Conservation (phyloP, 2,113 vertebrate species). For the Pleuronectes platessa region DNA sequence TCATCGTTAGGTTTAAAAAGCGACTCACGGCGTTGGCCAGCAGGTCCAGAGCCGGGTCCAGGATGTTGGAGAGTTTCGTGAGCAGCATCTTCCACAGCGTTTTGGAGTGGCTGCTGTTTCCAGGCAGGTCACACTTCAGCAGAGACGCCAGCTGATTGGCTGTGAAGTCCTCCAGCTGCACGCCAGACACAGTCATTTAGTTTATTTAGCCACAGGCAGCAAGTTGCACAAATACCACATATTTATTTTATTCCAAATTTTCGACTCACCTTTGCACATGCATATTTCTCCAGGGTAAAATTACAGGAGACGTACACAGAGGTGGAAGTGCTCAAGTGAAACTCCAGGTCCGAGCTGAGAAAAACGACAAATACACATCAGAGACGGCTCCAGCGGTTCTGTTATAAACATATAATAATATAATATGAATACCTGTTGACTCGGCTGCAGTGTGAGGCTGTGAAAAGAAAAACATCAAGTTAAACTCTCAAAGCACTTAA, state of each 20-base stretch:
- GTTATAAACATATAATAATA: not conserved
- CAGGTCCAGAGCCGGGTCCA: constrained; percentile 73
- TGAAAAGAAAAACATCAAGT: not conserved
- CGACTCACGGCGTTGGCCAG: constrained; percentile 55
- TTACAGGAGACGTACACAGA: constrained; percentile 48
- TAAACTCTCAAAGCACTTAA: not conserved
- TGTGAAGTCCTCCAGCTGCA: constrained; percentile 68
- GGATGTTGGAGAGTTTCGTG: constrained; percentile 48
- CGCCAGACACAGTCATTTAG: not conserved
- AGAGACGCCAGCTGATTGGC: constrained; percentile 68
- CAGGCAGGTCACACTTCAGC: constrained; percentile 69
- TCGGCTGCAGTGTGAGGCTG: constrained; percentile 66
- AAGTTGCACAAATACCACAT: not conserved
- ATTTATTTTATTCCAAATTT: not conserved
- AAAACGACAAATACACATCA: not conserved
- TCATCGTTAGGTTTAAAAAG: not conserved
- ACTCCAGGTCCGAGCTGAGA: constrained; percentile 60
- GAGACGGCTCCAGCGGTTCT: not conserved
- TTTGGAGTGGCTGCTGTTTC: constrained; percentile 58
- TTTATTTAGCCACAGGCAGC: not conserved
- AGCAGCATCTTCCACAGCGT: constrained; percentile 77
- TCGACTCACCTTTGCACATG: constrained; percentile 72
- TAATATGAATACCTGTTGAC: constrained; percentile 61
- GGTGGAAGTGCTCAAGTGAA: constrained; percentile 17
- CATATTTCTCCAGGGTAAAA: constrained; percentile 67